These are phyloP conservation scores for Neomicropteryx cornuta DNA, from an alignment of 1,140 invertebrate genomes.

Conservation along the genomic window DNA sequence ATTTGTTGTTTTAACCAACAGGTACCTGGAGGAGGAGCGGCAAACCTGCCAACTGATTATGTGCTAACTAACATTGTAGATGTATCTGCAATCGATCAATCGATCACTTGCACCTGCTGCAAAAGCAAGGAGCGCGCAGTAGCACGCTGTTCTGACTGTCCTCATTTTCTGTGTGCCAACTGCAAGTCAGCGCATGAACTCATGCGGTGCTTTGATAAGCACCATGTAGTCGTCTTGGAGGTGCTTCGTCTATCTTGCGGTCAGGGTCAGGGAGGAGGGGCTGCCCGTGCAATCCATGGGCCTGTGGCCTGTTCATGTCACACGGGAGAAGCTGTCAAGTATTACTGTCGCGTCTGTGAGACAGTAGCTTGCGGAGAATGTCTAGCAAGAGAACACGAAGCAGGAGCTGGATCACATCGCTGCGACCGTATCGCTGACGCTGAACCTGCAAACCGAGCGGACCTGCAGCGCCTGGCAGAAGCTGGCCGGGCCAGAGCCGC, in stretches of 20 bases:
- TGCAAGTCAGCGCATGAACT: slow-evolving; percentile 90
- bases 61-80: slow-evolving; percentile 77
- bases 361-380: slow-evolving; percentile 76
- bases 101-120: slow-evolving; percentile 76
- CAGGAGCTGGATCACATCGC: slow-evolving; percentile 59
- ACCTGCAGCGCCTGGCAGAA: slow-evolving; percentile 57
- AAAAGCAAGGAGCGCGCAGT: slow-evolving; percentile 83
- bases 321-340: slow-evolving; percentile 65
- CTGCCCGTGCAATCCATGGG: slow-evolving; percentile 64
- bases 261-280: too few relatives aligned
- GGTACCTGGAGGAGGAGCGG: slow-evolving; percentile 58
- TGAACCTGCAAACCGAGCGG: slow-evolving; percentile 61
- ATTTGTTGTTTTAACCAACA: slow-evolving; percentile 17
- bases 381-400: slow-evolving; percentile 64
- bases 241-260: slow-evolving; percentile 70
- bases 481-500: slow-evolving; percentile 62
- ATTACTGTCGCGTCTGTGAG: slow-evolving; percentile 74
- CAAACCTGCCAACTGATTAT: slow-evolving; percentile 69
- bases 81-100: slow-evolving; percentile 66
- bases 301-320: slow-evolving; percentile 70
- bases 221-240: slow-evolving; percentile 79
- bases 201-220: slow-evolving; percentile 91
- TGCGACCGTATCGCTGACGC: slow-evolving; percentile 67
- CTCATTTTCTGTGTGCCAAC: slow-evolving; percentile 84
- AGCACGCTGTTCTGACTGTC: slow-evolving; percentile 85